These are phyloP conservation scores for Thunnus thynnus DNA, from an alignment of 2,113 vertebrate genomes.

Conservation along the genomic window DNA sequence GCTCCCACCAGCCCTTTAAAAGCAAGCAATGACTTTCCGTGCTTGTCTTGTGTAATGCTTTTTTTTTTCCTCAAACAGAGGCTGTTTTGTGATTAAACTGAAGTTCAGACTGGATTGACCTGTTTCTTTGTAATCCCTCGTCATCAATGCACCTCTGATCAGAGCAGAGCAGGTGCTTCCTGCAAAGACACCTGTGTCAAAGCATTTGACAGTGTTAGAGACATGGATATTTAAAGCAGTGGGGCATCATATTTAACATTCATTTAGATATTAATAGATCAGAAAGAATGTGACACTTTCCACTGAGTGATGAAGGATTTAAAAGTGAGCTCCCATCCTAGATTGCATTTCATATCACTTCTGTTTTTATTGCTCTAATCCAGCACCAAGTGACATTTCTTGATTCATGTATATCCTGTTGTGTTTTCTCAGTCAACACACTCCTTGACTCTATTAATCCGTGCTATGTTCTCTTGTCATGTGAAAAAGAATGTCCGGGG, in stretches of 20 bases:
- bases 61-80: slow-evolving; percentile 32
- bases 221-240: slow-evolving; percentile 44
- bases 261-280: slow-evolving; percentile 54
- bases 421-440: slow-evolving; percentile 43
- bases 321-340: slow-evolving; percentile 39
- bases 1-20: neutral
- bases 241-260: slow-evolving; percentile 43
- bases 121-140: slow-evolving; percentile 63
- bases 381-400: neutral
- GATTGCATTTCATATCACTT: slow-evolving; percentile 42
- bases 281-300: slow-evolving; percentile 32
- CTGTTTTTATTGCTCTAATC: slow-evolving; percentile 48
- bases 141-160: slow-evolving; percentile 46
- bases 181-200: slow-evolving; percentile 41
- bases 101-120: slow-evolving; percentile 58
- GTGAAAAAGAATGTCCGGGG: slow-evolving; percentile 19
- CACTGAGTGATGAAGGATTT: slow-evolving; percentile 45
- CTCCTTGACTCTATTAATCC: slow-evolving; percentile 31
- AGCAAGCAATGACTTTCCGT: slow-evolving; percentile 5
- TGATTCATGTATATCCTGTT: slow-evolving; percentile 36
- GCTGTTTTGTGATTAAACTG: slow-evolving; percentile 36
- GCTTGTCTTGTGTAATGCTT: slow-evolving; percentile 22
- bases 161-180: slow-evolving; percentile 51
- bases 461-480: neutral
- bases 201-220: slow-evolving; percentile 4